Base-by-base conservation (phyloP, 2,888 invertebrate genomes). In the Amorpha juglandis region DNA sequence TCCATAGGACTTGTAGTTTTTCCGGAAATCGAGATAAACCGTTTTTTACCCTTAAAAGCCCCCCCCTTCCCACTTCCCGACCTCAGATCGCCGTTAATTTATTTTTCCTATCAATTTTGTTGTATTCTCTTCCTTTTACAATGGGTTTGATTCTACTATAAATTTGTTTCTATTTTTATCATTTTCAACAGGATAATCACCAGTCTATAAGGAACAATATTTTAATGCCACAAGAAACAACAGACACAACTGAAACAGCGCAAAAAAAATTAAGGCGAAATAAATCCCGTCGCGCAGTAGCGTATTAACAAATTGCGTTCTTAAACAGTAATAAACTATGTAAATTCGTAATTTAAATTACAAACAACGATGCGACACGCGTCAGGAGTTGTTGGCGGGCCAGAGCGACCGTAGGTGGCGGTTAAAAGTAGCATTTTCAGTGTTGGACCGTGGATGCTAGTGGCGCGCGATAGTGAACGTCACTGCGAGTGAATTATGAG, bases 311-410 rank as follows among this genome's bases (percentile, higher is more conserved):
- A 58, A 58, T 58, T 58, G 58, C 58, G 58, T 58, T 47, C 85
- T 87, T 87, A 86, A 88, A 86, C 87, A 80, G 86, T 82, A 85
- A 86, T 88, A 88, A 88, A 88, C 86, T 89, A 91, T 89, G 88
- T 83, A 84, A 89, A 90, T 90, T 82, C 80, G 72, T 82, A 87
- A 89, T 90, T 89, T 88, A 89, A 90, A 89, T 89, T 86, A 89
- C 87, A 85, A 88, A 88, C 84, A 80, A 79, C 78, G 68, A 72
- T 78, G 78, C 74, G 78, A 78, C 79, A 78, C 70, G 73, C 76
- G 73, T 64, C 70, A 71, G 76, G 71, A 77, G 74, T 73, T 71
- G 69, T 71, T 70, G 74, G 69, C 67, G 73, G 72, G 72, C 73
- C 72, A 67, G 62, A 68, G 73, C 70, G 72, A 70, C 74, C 71